A percentile compares a stretch with the other conserved stretches of the same genome.
phyloP scores from a whole-genome alignment of 2,113 vertebrate genomes.

The Dromiciops gliroides region DNA sequence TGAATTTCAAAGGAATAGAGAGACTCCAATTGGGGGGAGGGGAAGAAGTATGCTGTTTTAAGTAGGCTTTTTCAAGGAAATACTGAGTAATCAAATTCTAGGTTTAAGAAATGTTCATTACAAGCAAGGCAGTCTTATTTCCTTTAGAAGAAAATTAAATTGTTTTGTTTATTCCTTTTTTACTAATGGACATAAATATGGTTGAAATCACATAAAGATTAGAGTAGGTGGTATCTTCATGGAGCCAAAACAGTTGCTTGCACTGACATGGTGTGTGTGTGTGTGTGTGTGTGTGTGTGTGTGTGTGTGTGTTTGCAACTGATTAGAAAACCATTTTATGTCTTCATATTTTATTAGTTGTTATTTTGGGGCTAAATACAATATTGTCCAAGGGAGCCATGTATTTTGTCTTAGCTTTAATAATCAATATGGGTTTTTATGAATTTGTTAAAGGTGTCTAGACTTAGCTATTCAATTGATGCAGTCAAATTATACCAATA shows the following conservation, averaged over 20 bases:
- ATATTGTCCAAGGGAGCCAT: constrained; percentile 4
- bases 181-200: neutral
- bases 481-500: neutral
- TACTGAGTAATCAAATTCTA: constrained; percentile 58
- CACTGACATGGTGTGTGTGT: neutral
- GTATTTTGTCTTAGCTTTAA: neutral
- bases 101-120: constrained; percentile 37
- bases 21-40: constrained; percentile 26
- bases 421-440: constrained; percentile 14
- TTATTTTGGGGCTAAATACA: constrained; percentile 28
- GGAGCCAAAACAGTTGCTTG: neutral
- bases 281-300: neutral
- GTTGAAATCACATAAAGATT: constrained; percentile 54
- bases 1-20: constrained; percentile 64
- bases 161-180: constrained; percentile 63
- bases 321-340: neutral
- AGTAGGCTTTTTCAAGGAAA: constrained; percentile 39
- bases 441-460: constrained; percentile 18
- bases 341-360: constrained; percentile 13
- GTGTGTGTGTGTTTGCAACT: neutral
- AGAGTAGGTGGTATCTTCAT: constrained; percentile 13
- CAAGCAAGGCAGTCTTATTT: constrained; percentile 48
- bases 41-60: constrained; percentile 68
- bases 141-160: constrained; percentile 39
- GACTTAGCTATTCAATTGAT: neutral